phyloP scores from a whole-genome alignment of 2,888 invertebrate species.

The Merodon equestris region DNA sequence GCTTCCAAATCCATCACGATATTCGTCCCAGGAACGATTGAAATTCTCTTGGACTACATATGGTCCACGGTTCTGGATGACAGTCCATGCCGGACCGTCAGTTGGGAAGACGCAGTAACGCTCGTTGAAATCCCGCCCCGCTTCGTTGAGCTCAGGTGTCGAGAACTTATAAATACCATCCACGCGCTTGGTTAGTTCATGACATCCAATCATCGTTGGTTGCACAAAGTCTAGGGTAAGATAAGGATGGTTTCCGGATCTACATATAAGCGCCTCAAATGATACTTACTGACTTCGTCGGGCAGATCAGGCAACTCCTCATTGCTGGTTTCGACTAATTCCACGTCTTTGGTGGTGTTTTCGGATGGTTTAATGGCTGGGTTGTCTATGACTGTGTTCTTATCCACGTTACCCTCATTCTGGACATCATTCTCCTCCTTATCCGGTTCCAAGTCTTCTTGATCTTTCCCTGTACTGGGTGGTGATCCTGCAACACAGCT shows the following conservation, averaged over 20 bases:
- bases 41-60: slow-evolving; percentile 79
- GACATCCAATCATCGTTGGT: slow-evolving; percentile 77
- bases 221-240: slow-evolving; percentile 72
- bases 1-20: slow-evolving; percentile 82
- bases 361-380: not conserved
- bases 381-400: not conserved
- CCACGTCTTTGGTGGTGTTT: slow-evolving; percentile 31
- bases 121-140: slow-evolving; percentile 78
- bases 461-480: not conserved
- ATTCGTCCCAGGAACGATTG: slow-evolving; percentile 81
- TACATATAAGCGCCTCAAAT: not conserved
- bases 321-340: slow-evolving; percentile 21
- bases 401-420: slow-evolving; percentile 9
- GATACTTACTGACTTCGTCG: slow-evolving; percentile 54
- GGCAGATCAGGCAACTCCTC: slow-evolving; percentile 17
- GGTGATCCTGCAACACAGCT: slow-evolving; percentile 2
- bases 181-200: slow-evolving; percentile 75
- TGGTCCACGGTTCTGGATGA: slow-evolving; percentile 79
- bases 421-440: not conserved
- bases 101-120: slow-evolving; percentile 80
- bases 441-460: not conserved
- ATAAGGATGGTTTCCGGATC: not conserved
- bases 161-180: slow-evolving; percentile 79
- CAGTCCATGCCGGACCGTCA: slow-evolving; percentile 81
- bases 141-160: slow-evolving; percentile 72